Conservation (phyloP, 2,888 invertebrate species). For the Dynastes hyllus region DNA sequence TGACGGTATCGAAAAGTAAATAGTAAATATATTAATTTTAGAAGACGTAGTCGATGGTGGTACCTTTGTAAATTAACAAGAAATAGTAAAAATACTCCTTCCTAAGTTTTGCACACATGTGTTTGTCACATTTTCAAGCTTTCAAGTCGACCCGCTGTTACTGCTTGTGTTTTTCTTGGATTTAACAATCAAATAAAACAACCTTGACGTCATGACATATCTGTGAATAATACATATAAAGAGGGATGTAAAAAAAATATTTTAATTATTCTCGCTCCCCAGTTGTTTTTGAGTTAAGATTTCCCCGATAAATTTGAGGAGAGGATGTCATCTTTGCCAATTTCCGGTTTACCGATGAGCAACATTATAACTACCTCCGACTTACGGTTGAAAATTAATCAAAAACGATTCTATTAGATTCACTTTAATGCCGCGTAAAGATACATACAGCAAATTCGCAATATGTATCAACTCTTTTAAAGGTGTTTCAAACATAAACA, state of each 20-base stretch:
- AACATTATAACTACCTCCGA: no score
- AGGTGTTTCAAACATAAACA: no score
- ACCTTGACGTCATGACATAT: constrained; percentile 14
- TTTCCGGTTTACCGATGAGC: no score
- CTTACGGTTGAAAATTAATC: no score
- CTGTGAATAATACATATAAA: not conserved
- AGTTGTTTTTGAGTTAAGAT: no score
- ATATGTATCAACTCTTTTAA: no score
- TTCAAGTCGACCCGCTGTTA: constrained; percentile 4
- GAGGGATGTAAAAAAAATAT: not conserved
- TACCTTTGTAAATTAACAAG: constrained; percentile 27
- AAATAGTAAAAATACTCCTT: not conserved
- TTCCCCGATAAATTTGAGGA: no score
- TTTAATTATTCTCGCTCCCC: not conserved
- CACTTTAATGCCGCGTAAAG: no score
- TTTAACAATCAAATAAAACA: constrained; percentile 18
- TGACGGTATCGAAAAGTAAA: not conserved
- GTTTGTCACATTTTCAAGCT: constrained; percentile 38
- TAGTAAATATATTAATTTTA: not conserved
- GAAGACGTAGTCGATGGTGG: not conserved
- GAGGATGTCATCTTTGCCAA: no score
- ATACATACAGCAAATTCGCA: no score
- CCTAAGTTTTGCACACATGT: constrained; percentile 43
- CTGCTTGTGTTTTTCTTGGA: constrained; percentile 32
- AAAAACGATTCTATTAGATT: no score